Percentiles rank a stretch among this genome's conserved stretches.
phyloP scores from a whole-genome alignment of 2,113 vertebrate species.

The Ammodytes dubius region DNA sequence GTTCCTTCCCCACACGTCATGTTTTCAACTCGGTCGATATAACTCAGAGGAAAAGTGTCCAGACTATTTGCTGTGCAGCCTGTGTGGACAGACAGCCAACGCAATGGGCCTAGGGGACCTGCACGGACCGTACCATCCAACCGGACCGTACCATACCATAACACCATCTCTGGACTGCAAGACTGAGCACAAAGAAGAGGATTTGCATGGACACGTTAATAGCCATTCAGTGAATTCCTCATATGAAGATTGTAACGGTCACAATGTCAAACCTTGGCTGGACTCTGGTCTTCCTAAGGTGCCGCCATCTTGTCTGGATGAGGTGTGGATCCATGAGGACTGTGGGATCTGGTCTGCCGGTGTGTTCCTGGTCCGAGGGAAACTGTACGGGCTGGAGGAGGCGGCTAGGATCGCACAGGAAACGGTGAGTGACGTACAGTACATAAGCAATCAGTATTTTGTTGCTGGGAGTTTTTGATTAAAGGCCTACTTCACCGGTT shows the following conservation, averaged over 20 bases:
- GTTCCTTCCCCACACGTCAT: constrained; percentile 79
- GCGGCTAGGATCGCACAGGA: constrained; percentile 75
- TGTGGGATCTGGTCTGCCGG: constrained; percentile 84
- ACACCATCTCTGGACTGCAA: background rate
- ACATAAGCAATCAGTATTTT: too few relatives aligned
- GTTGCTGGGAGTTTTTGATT: too few relatives aligned
- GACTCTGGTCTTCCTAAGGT: background rate
- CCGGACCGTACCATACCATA: constrained; percentile 55
- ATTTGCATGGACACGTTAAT: background rate
- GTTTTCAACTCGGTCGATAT: constrained; percentile 76
- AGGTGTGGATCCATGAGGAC: constrained; percentile 86
- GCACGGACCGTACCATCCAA: constrained; percentile 82
- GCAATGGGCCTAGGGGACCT: constrained; percentile 82
- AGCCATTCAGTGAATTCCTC: constrained; percentile 19
- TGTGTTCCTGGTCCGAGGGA: constrained; percentile 84
- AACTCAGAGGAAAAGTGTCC: constrained; percentile 23
- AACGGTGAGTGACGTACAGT: constrained; percentile 71
- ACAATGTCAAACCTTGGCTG: constrained; percentile 2
- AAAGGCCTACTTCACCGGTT: too few relatives aligned
- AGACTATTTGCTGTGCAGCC: constrained; percentile 72
- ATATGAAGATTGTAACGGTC: background rate
- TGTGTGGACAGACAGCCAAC: constrained; percentile 81
- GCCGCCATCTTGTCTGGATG: constrained; percentile 41
- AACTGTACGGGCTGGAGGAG: constrained; percentile 84
- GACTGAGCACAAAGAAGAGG: constrained; percentile 31